Conservation (phyloP, 2,888 invertebrate species). For the Lepeophtheirus nordmannii region DNA sequence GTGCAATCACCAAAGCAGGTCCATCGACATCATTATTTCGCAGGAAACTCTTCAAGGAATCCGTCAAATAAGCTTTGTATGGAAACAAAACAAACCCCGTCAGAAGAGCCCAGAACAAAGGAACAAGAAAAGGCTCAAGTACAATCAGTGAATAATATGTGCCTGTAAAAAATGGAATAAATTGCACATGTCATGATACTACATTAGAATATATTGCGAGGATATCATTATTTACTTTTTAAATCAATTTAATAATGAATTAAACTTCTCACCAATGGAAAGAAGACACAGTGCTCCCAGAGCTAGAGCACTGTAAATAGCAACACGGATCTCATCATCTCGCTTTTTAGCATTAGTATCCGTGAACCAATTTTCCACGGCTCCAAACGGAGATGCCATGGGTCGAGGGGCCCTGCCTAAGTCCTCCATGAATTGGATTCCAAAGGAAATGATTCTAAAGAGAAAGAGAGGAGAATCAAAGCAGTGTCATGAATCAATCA, state of each 20-base stretch:
- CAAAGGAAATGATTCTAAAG: neutral
- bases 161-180: neutral
- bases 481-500: too few relatives aligned
- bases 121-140: slow-evolving; percentile 77
- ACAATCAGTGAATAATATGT: slow-evolving; percentile 39
- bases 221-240: too few relatives aligned
- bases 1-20: neutral
- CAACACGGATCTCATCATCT: slow-evolving; percentile 1
- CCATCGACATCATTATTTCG: neutral
- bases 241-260: too few relatives aligned
- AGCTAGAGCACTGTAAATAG: neutral
- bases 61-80: slow-evolving; percentile 65
- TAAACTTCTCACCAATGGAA: neutral
- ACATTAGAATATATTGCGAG: too few relatives aligned
- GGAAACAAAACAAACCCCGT: slow-evolving; percentile 96
- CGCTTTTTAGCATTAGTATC: neutral
- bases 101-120: slow-evolving; percentile 83
- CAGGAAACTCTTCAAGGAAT: neutral
- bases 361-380: slow-evolving; percentile 1
- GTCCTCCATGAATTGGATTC: neutral
- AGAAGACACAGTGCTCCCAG: neutral
- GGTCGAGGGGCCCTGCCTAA: neutral
- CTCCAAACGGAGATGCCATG: neutral
- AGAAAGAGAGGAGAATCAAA: too few relatives aligned
- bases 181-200: too few relatives aligned